phyloP scores from a whole-genome alignment of 2,888 invertebrate species.

The Erynnis tages region DNA sequence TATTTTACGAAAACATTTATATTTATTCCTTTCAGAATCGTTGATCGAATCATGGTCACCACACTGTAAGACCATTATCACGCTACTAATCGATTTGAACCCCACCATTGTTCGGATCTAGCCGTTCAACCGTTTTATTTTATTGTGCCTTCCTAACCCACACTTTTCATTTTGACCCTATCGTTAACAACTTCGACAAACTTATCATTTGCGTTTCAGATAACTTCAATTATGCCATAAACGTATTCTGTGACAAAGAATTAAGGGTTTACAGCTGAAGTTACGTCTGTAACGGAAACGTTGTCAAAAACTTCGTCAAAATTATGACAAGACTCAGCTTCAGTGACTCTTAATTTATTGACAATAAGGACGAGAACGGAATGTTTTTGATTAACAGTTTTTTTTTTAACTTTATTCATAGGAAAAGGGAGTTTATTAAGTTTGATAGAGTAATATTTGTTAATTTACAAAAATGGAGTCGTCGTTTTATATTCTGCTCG shows the following conservation, averaged over 20 bases:
- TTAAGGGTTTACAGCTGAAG: background rate
- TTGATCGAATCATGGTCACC: slow-evolving; percentile 37
- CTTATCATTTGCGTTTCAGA: slow-evolving; percentile 1
- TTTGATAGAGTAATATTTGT: slow-evolving; percentile 60
- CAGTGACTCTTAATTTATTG: background rate
- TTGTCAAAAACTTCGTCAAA: slow-evolving; percentile 6
- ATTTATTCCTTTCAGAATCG: background rate
- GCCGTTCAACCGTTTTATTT: slow-evolving; percentile 74
- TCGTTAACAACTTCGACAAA: slow-evolving; percentile 18
- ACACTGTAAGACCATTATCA: slow-evolving; percentile 59
- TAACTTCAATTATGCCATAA: background rate
- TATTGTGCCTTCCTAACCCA: slow-evolving; percentile 65
- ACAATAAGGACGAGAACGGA: slow-evolving; percentile 31
- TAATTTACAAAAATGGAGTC: slow-evolving; percentile 57
- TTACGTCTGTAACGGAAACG: background rate
- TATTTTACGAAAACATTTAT: too few species aligned
- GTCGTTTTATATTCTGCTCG: slow-evolving; percentile 35
- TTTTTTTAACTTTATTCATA: slow-evolving; percentile 18
- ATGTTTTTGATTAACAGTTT: slow-evolving; percentile 8
- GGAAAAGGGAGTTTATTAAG: slow-evolving; percentile 36
- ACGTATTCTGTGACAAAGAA: background rate
- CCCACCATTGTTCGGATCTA: slow-evolving; percentile 63
- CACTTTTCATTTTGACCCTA: slow-evolving; percentile 57
- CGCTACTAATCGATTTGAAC: slow-evolving; percentile 76
- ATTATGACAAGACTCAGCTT: background rate